Base-by-base conservation (phyloP, 2,797 vertebrate genomes). In the Syncerus caffer region DNA sequence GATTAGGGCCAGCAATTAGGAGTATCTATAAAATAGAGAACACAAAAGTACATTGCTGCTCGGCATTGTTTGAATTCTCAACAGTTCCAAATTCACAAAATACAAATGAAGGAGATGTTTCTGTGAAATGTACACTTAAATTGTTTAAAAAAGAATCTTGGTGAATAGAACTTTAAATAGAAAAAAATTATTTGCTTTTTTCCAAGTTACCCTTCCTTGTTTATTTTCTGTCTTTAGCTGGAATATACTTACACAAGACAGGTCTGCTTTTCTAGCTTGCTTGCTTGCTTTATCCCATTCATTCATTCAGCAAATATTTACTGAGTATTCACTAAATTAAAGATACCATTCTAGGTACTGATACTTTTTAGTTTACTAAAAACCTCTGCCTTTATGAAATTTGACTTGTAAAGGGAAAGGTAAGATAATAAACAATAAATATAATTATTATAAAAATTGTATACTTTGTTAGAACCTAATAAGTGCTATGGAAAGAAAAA, bases 51-150 rank as follows among this genome's bases (percentile, higher is more conserved):
- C 87, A 91, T 85, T 85, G 6, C 86, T 94, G 7, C 17, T 60
- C 11, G 55, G 25, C n/a, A 47, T 74, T 89, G 19, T 88, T 74
- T 60, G 55, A 96, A 85, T 89, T 83, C 16, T 89, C 60, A 88
- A 27, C 94, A 55, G 4, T 94, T 97, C 53, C n/a, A 76, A 57
- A 74, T 53, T 96, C n/a, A 8, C 42, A 85, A 87, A 87, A 86
- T 89, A 93, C 17, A 95, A 92, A 85, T 83, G 25, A 94, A 74
- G 92, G 45, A 76, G 23, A 79, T 89, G 6, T 88, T 71, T 80
- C 90, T 76, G 45, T 76, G 42, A 96, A 96, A 79, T 85, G 13
- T 14, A 84, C 2, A 38, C 31, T 85, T 85, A 90, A 95, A 42
- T 80, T 58, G 3, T 13, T 45, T 87, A 25, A 21, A 25, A 74